Conservation (phyloP, 92 coral and sea anemone genomes). For the Parazoanthus atlanticus region DNA sequence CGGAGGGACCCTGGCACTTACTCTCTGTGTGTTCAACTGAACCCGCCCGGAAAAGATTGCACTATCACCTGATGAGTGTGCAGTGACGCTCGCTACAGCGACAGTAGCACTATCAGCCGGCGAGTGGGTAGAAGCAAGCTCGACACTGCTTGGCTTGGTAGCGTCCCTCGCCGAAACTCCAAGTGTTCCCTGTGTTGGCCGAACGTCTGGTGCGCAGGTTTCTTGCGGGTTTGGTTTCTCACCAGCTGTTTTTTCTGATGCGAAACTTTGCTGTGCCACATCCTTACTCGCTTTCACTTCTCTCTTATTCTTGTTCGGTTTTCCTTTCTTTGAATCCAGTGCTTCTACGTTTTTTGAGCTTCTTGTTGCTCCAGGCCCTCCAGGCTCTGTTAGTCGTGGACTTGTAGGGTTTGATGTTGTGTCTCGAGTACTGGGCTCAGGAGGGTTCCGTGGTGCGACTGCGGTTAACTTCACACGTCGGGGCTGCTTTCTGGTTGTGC, state of each 20-base stretch:
- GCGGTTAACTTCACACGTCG: slow-evolving; percentile 38
- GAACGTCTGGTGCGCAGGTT: neutral
- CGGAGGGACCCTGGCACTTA: neutral
- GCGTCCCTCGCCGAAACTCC: neutral
- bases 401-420: neutral
- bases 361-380: neutral
- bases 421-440: neutral
- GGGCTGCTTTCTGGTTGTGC: neutral
- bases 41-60: neutral
- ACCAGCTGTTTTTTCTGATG: neutral
- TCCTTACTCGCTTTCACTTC: neutral
- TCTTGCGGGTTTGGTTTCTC: neutral
- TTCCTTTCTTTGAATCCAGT: neutral
- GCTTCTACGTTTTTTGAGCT: neutral
- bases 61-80: neutral
- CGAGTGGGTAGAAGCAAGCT: neutral
- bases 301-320: neutral
- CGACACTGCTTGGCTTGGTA: neutral
- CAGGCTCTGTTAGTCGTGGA: neutral
- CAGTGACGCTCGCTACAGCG: neutral
- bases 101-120: neutral
- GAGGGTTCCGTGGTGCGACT: neutral
- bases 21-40: neutral
- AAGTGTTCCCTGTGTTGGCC: neutral
- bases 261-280: neutral